These are phyloP conservation scores for Hydroisotoma schaefferi DNA, from an alignment of 2,888 invertebrate species.

Conservation along the genomic window DNA sequence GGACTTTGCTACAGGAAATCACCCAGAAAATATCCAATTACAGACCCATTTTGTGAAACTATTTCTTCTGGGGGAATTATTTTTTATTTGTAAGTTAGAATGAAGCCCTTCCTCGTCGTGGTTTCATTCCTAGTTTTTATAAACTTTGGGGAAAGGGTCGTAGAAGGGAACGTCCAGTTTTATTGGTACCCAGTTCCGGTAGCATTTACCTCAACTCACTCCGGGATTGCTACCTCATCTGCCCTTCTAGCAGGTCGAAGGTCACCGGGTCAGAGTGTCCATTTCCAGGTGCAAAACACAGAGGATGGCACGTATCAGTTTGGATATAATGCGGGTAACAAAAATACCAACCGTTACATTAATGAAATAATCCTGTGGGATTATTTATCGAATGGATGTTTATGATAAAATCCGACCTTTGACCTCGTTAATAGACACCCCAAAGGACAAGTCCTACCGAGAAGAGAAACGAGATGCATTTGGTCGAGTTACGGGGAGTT, in stretches of 20 bases:
- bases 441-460: conserved; percentile 62
- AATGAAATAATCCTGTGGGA: background rate
- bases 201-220: background rate
- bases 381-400: background rate
- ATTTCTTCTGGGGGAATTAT: too few relatives aligned
- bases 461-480: conserved; percentile 67
- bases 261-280: conserved; percentile 20
- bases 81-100: too few relatives aligned
- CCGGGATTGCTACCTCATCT: background rate
- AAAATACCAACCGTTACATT: too few relatives aligned
- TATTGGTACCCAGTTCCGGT: conserved; percentile 1
- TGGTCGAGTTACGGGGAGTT: conserved; percentile 69
- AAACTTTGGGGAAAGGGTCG: too few relatives aligned
- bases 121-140: too few relatives aligned
- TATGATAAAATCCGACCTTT: background rate
- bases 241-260: background rate
- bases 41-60: too few relatives aligned
- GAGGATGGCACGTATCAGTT: conserved; percentile 36
- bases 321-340: conserved; percentile 36
- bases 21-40: too few relatives aligned
- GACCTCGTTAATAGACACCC: background rate
- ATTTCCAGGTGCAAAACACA: conserved; percentile 31
- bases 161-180: background rate
- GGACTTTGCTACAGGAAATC: too few relatives aligned
- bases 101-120: too few relatives aligned